These are phyloP conservation scores for Athrips mouffetella DNA, from an alignment of 2,888 invertebrate species.

Conservation along the genomic window DNA sequence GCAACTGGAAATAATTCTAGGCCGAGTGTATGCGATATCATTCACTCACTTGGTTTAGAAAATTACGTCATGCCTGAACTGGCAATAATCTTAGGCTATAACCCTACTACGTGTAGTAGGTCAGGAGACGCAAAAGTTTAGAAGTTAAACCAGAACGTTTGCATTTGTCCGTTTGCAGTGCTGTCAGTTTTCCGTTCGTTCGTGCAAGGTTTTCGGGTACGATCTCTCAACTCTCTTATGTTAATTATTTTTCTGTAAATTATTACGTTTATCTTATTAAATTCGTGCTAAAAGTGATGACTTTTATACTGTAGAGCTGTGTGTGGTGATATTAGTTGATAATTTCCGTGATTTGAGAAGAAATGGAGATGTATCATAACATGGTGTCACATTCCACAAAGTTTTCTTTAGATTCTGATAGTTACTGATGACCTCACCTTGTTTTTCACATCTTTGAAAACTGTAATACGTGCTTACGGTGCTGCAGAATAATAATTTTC, in stretches of 20 bases:
- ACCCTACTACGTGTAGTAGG: slow-evolving; percentile 39
- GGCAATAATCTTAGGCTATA: slow-evolving; percentile 49
- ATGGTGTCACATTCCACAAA: slow-evolving; percentile 17
- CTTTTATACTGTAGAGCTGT: slow-evolving; percentile 38
- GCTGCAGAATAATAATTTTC: not conserved
- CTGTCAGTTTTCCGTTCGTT: slow-evolving; percentile 54
- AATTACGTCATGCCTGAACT: slow-evolving; percentile 62
- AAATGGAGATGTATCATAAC: not conserved
- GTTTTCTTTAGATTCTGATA: slow-evolving; percentile 25
- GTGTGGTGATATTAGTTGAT: slow-evolving; percentile 23
- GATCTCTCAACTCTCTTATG: slow-evolving; percentile 33
- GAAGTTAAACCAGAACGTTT: slow-evolving; percentile 21
- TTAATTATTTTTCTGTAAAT: slow-evolving; percentile 20
- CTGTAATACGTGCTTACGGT: not conserved
- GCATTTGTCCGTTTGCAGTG: slow-evolving; percentile 30
- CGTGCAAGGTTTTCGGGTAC: slow-evolving; percentile 44
- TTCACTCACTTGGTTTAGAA: slow-evolving; percentile 14
- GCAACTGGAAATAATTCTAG: too few relatives aligned
- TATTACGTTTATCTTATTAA: slow-evolving; percentile 14
- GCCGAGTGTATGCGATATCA: too few relatives aligned
- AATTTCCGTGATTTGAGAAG: not conserved
- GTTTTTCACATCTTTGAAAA: slow-evolving; percentile 24
- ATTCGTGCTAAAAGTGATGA: slow-evolving; percentile 9
- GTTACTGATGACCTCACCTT: slow-evolving; percentile 48
- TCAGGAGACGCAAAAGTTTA: slow-evolving; percentile 15